These are phyloP conservation scores for Drosophila parthenogenetica DNA, from an alignment of 2,888 invertebrate genomes.

Conservation along the genomic window DNA sequence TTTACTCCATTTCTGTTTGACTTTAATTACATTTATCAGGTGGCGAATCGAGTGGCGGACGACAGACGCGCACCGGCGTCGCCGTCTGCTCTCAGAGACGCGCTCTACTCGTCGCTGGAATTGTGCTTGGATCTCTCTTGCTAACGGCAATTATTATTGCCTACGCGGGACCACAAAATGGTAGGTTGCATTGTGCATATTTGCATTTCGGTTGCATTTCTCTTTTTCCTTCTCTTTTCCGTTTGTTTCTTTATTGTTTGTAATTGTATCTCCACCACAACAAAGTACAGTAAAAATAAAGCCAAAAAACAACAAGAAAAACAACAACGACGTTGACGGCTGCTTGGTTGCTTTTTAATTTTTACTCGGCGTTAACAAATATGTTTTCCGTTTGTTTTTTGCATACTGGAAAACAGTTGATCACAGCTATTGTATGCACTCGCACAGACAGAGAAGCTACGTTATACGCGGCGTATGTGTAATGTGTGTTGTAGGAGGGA, in stretches of 20 bases:
- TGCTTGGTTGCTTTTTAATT: conserved; percentile 25
- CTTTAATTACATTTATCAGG: conserved; percentile 83
- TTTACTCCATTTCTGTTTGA: background rate
- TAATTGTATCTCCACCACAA: conserved; percentile 55
- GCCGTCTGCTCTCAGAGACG: conserved; percentile 95
- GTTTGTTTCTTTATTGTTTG: conserved; percentile 36
- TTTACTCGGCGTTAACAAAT: conserved; percentile 23
- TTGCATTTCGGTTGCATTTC: conserved; percentile 56
- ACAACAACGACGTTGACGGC: conserved; percentile 10
- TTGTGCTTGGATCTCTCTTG: conserved; percentile 92
- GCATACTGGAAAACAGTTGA: conserved; percentile 22
- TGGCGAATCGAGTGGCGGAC: conserved; percentile 85
- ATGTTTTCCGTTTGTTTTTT: conserved; percentile 29
- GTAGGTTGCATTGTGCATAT: conserved; percentile 86
- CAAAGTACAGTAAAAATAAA: conserved; percentile 12
- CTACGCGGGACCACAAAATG: conserved; percentile 94
- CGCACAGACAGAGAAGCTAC: background rate
- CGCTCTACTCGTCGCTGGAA: conserved; percentile 92
- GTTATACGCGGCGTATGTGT: background rate
- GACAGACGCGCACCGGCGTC: conserved; percentile 87
- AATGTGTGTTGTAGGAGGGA: background rate
- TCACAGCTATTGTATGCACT: conserved; percentile 7
- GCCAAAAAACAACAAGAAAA: background rate
- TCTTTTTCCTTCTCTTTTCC: conserved; percentile 24
- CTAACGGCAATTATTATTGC: conserved; percentile 94